Evolutionary conservation across 1,140 invertebrate species (phyloP).

Genomic region (Trichonephila clavipes): DNA sequence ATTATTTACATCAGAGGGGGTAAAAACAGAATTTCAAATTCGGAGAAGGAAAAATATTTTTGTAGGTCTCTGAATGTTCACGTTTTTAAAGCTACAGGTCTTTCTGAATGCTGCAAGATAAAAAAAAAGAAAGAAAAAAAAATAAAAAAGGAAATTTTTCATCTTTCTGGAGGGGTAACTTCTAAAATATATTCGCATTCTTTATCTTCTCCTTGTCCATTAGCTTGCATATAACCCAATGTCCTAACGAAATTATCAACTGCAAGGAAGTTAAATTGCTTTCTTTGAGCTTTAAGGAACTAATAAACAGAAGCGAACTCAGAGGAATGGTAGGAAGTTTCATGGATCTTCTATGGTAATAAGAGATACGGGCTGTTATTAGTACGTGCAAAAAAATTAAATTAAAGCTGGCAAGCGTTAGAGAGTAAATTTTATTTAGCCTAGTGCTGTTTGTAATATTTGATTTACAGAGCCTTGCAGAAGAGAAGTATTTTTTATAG

Average conservation of each 20-base stretch:
- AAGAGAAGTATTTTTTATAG: neutral
- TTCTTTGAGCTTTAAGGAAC: constrained; percentile 9
- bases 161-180: neutral
- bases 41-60: neutral
- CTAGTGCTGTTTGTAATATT: neutral
- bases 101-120: neutral
- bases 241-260: constrained; percentile 12
- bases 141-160: neutral
- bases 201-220: constrained; percentile 11
- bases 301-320: neutral
- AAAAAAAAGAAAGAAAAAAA: neutral
- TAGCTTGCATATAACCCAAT: neutral
- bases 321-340: constrained; percentile 9
- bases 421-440: constrained; percentile 4
- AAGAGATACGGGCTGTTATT: constrained; percentile 3
- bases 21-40: neutral
- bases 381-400: neutral
- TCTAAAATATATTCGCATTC: constrained; percentile 7
- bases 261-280: constrained; percentile 22
- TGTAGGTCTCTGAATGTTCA: constrained; percentile 21
- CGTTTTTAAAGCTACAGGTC: constrained; percentile 30
- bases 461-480: neutral
- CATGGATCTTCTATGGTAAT: constrained; percentile 15
- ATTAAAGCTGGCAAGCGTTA: neutral
- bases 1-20: constrained; percentile 22